Base-by-base conservation (phyloP, 2,888 invertebrate genomes). In the Horisme vitalbata region DNA sequence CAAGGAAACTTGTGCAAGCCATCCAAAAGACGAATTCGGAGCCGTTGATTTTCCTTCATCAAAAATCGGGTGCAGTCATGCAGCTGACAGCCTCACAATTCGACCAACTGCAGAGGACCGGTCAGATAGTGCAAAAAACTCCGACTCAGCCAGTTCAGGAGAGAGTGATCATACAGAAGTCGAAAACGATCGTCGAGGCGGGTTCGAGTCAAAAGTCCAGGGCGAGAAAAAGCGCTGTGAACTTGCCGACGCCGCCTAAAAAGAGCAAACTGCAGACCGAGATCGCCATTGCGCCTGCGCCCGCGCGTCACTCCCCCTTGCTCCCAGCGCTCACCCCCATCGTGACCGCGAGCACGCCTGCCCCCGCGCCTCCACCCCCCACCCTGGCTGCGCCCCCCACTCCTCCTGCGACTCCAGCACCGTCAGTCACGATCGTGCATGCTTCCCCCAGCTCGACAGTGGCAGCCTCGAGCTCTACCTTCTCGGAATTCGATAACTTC, bases 1-100 rank as follows among this genome's bases (percentile, higher is more conserved):
- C 84, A 2, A 80, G 82, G 51, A 86, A 83, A 58, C 59, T 83
- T 10, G 71, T 81, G 23, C 83, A 82, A 53, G 70, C 81, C 2
- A 68, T 81, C 14, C 83, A 82, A 37, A 87, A 85, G 55, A 74
- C 74, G 5, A 61, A 78, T 38, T 63, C 82, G 0, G 89, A 89
- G 48, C 86, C 84, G 0, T 63, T 87, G 35, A 85, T 89, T 70
- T 81, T 88, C 49, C 62, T 87, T 30, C 83, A 88, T 66, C 87
- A 89, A 51, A 89, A 88, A 61, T 83, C 87, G n/a, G 89, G 90
- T 9, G 68, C 86, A 2, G 82, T 90, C 2, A 83, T 90, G 77
- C 90, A 89, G 54, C 65, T 90, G 28, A 90, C 90, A 4, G 75
- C 86, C 4, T 83, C 89, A n/a, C 88, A 90, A 61, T 90, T 90